phyloP scores from a whole-genome alignment of 2,113 vertebrate genomes.

The Saccopteryx leptura region DNA sequence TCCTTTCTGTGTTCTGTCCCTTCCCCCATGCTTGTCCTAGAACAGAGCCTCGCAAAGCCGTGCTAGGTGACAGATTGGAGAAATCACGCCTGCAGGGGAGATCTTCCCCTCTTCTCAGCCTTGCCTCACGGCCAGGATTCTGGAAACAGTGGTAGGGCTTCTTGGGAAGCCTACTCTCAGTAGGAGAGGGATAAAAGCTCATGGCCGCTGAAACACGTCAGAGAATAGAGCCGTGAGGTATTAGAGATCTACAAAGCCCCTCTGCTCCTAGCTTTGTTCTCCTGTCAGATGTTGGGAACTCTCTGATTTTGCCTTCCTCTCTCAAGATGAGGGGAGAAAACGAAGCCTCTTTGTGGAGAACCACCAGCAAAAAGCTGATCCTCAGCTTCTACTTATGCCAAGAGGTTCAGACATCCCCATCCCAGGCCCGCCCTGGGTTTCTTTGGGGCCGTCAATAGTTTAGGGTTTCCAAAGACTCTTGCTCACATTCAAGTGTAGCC shows the following conservation, averaged over 20 bases:
- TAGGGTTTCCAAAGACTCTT: not conserved
- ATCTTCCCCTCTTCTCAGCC: not conserved
- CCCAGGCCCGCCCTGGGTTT: not conserved
- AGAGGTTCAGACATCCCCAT: not conserved
- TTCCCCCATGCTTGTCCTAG: not conserved
- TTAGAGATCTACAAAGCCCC: not conserved
- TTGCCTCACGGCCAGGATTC: not conserved
- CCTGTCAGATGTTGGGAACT: slow-evolving; percentile 23
- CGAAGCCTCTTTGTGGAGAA: slow-evolving; percentile 14
- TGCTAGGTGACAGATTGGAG: not conserved
- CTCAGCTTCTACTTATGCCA: not conserved
- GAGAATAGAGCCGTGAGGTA: not conserved
- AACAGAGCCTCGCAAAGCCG: not conserved
- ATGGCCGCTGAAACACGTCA: not conserved
- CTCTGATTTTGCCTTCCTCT: not conserved
- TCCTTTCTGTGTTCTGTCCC: not conserved
- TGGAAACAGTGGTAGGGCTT: slow-evolving; percentile 37
- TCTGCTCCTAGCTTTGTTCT: slow-evolving; percentile 61
- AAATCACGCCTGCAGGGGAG: not conserved
- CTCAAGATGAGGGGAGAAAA: not conserved
- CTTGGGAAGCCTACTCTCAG: slow-evolving; percentile 33
- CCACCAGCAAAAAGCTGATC: not conserved
- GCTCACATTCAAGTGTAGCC: not conserved
- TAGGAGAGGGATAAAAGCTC: slow-evolving; percentile 4
- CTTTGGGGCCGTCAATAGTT: not conserved